Evolutionary conservation across 2,888 invertebrate genomes (phyloP), one percentile per base, ranked within the genome.

Genomic region (Polydrusus cervinus): DNA sequence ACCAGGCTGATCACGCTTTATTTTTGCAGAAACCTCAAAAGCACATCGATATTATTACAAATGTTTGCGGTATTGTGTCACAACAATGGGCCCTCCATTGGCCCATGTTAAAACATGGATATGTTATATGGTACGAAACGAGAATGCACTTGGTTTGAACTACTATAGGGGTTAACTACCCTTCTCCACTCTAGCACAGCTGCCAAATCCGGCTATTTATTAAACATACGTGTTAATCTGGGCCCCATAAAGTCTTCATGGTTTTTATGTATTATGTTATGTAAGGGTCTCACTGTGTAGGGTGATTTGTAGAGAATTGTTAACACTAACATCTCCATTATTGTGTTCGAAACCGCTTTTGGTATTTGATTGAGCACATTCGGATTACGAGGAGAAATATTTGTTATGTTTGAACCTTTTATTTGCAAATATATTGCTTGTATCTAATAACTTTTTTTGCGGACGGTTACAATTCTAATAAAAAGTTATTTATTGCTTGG

Each of bases 211-310:
- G 78, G 86, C 87, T 87, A 87, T 87, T 87, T 87, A 87, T 87
- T 87, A 87, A 87, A 87, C 87, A 87, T 87, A 87, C 87, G 87
- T 87, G 87, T 87, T 87, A 87, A 87, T 87, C 87, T 85, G 81
- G 81, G 82, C 81, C 78, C 78, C 78, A 79, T 78, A 77, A 68
- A 81, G 80, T 78, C 78, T 79, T 78, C 80, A 76, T 80, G 78
- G 76, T 74, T 68, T 68, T 75, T 74, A 69, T 72, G 60, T 68
- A 62, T 66, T 75, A 53, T 68, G 68, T 74, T 74, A 69, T 66
- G 75, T 66, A 71, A 75, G 68, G 75, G 75, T 75, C 55, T 71
- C 13, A 45, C 47, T 40, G 45, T 74, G 74, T 68, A 79, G 80
- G 82, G 82, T 82, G 83, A 85, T 83, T 84, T 84, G 83, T 83